Conservation (phyloP, 1,140 invertebrate species). For the Daktulosphaira vitifoliae region DNA sequence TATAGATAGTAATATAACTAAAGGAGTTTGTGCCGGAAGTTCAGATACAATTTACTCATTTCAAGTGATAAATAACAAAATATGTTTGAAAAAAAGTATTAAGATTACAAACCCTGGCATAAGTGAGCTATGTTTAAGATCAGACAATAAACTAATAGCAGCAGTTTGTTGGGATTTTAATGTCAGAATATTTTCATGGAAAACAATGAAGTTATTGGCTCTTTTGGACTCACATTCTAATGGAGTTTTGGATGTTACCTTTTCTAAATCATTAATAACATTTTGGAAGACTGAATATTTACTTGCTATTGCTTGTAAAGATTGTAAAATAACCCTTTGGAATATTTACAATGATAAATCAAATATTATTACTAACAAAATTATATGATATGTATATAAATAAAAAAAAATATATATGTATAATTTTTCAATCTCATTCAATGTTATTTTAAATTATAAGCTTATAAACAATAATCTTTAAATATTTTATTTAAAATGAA, state of each 20-base stretch:
- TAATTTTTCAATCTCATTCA: no score
- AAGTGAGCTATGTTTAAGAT: slow-evolving; percentile 56
- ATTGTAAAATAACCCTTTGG: slow-evolving; percentile 64
- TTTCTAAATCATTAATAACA: slow-evolving; percentile 52
- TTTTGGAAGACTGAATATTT: slow-evolving; percentile 56
- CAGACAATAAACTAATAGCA: slow-evolving; percentile 65
- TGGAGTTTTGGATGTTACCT: slow-evolving; percentile 58
- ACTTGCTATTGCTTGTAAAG: slow-evolving; percentile 61
- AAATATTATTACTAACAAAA: no score
- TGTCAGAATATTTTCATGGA: slow-evolving; percentile 68
- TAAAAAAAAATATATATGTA: no score
- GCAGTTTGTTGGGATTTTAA: slow-evolving; percentile 67
- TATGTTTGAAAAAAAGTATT: slow-evolving; percentile 49
- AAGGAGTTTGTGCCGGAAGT: slow-evolving; percentile 56
- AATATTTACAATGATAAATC: slow-evolving; percentile 50
- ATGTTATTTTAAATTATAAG: no score
- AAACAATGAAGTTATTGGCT: slow-evolving; percentile 61
- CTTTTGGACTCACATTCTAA: slow-evolving; percentile 61
- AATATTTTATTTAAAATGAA: no score
- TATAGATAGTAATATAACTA: slow-evolving; percentile 53
- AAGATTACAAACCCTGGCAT: slow-evolving; percentile 62
- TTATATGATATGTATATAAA: no score
- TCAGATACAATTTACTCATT: slow-evolving; percentile 49
- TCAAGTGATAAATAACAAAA: slow-evolving; percentile 39
- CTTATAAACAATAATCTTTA: no score